These are phyloP conservation scores for Watsonalla binaria DNA, from an alignment of 2,888 invertebrate genomes.

Conservation along the genomic window DNA sequence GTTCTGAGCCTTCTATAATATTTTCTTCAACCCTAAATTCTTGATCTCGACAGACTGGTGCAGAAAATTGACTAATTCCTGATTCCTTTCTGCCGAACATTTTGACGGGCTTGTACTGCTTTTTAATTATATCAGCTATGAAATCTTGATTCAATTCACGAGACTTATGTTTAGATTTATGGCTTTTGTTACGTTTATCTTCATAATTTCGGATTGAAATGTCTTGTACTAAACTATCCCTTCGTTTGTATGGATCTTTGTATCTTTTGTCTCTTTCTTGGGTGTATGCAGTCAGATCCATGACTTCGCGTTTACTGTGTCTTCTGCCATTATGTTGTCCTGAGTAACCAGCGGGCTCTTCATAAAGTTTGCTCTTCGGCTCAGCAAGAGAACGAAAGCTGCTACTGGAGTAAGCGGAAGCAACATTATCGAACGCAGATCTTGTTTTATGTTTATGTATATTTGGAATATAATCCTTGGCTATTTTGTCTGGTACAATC, in stretches of 20 bases:
- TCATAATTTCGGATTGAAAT: conserved; percentile 18
- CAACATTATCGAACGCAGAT: conserved; percentile 30
- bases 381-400: conserved; percentile 44
- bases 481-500: conserved; percentile 22
- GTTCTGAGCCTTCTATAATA: conserved; percentile 36
- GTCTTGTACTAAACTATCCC: conserved; percentile 11
- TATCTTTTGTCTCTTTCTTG: conserved; percentile 21
- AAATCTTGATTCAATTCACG: conserved; percentile 49
- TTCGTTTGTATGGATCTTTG: conserved; percentile 19
- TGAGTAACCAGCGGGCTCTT: conserved; percentile 13
- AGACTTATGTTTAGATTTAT: conserved; percentile 24
- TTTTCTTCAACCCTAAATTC: conserved; percentile 39
- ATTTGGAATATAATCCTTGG: conserved; percentile 18
- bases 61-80: conserved; percentile 58
- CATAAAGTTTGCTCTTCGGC: conserved; percentile 15
- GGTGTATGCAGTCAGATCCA: conserved; percentile 9
- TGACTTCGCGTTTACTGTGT: conserved; percentile 18
- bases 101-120: conserved; percentile 59
- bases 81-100: conserved; percentile 52
- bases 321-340: conserved; percentile 19
- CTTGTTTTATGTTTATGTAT: conserved; percentile 31
- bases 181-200: conserved; percentile 20
- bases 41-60: conserved; percentile 62
- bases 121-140: conserved; percentile 59
- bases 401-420: conserved; percentile 33